Evolutionary conservation across 1,140 invertebrate species (phyloP).

Genomic region (Drosophila simulans): DNA sequence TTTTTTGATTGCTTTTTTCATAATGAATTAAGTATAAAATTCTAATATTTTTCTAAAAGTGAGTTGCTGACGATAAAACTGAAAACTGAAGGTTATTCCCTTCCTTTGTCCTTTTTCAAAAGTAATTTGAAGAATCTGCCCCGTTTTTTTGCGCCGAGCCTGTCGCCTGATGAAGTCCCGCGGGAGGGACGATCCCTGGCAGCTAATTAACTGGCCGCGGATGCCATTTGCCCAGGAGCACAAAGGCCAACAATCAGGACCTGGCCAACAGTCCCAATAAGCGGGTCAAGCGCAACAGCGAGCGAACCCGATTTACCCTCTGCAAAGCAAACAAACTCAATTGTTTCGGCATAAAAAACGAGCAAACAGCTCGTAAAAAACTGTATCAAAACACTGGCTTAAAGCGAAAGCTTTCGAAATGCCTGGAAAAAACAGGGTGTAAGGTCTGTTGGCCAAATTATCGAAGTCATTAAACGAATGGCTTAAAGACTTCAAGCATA

Average conservation of each 20-base stretch:
- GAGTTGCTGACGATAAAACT: slow-evolving; percentile 3
- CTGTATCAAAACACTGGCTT: slow-evolving; percentile 43
- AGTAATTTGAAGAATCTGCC: slow-evolving; percentile 70
- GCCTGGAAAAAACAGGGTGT: slow-evolving; percentile 50
- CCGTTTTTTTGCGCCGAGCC: slow-evolving; percentile 22
- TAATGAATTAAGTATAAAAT: no score
- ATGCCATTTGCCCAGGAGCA: slow-evolving; percentile 31
- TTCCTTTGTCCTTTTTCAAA: slow-evolving; percentile 40
- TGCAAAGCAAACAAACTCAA: slow-evolving; percentile 68
- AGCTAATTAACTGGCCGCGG: slow-evolving; percentile 70
- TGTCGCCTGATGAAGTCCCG: slow-evolving; percentile 63
- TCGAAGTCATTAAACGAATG: slow-evolving; percentile 34
- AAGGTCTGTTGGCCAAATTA: slow-evolving; percentile 22
- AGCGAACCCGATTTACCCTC: slow-evolving; percentile 48
- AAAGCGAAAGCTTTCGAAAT: slow-evolving; percentile 30
- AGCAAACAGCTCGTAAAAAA: slow-evolving; percentile 67
- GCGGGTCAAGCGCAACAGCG: slow-evolving; percentile 47
- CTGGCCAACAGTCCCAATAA: slow-evolving; percentile 49
- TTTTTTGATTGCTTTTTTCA: no score
- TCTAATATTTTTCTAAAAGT: neutral
- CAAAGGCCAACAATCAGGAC: slow-evolving; percentile 55
- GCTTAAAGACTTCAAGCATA: slow-evolving; percentile 20
- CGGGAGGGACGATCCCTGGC: slow-evolving; percentile 42
- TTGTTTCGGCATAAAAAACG: slow-evolving; percentile 73
- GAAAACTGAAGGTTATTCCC: slow-evolving; percentile 1